These are phyloP conservation scores for Goniozus legneri DNA, from an alignment of 1,140 invertebrate genomes.

Conservation along the genomic window DNA sequence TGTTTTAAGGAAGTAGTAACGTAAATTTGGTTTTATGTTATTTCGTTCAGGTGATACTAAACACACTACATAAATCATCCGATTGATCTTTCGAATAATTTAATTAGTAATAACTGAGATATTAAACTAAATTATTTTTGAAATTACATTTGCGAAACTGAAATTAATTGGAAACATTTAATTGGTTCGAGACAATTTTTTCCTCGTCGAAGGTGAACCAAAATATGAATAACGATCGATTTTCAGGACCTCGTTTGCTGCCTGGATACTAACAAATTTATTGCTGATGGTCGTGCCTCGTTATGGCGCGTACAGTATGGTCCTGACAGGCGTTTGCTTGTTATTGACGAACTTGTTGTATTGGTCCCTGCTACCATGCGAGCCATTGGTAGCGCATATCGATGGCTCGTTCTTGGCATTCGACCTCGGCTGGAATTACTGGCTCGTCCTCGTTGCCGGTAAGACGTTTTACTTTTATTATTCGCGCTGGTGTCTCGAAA, in stretches of 20 bases:
- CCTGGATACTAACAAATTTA: slow-evolving; percentile 90
- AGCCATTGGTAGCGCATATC: slow-evolving; percentile 78
- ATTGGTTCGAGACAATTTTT: too few relatives aligned
- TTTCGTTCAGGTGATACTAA: too few relatives aligned
- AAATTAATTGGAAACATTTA: too few relatives aligned
- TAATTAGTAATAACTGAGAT: too few relatives aligned
- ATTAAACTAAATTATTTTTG: too few relatives aligned
- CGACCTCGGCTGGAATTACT: slow-evolving; percentile 89
- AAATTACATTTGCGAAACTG: too few relatives aligned
- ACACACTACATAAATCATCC: too few relatives aligned
- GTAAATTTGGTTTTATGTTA: too few relatives aligned
- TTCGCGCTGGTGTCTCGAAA: neutral
- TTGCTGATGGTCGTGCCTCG: slow-evolving; percentile 86
- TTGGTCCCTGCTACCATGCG: slow-evolving; percentile 75
- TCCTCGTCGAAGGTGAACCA: too few relatives aligned
- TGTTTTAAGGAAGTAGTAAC: slow-evolving; percentile 1
- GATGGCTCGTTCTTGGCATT: slow-evolving; percentile 79
- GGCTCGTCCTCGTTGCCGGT: slow-evolving; percentile 86
- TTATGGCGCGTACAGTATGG: slow-evolving; percentile 89
- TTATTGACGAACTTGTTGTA: slow-evolving; percentile 79
- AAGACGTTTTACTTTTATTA: slow-evolving; percentile 24
- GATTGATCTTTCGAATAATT: too few relatives aligned
- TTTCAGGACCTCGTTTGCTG: slow-evolving; percentile 79
- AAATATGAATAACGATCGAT: too few relatives aligned
- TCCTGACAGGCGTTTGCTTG: slow-evolving; percentile 72